Evolutionary conservation across 1,140 invertebrate genomes (phyloP), one percentile per base, ranked within the genome.

Genomic region (Neodiprion fabricii): DNA sequence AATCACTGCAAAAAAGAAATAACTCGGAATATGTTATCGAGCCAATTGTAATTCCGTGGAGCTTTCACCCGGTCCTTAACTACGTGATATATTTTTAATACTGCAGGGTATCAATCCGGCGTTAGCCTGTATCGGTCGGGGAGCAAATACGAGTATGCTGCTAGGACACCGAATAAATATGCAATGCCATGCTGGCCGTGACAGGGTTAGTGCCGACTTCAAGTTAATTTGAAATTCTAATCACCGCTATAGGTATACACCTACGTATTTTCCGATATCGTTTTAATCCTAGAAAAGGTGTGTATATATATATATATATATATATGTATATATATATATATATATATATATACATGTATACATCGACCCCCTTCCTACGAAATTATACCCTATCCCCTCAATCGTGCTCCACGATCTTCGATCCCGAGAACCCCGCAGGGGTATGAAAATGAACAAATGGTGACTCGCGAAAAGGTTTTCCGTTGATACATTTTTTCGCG

Each of bases 11-110:
- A 77, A 70, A 70, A 75, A 78, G 79, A 77, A 74, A 80, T 80
- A 72, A 71, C 72, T 50, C 53, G 70, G 78, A 75, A 78, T 77
- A 81, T 82, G 79, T 81, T 77, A 72, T 76, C 75, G 78, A 78
- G 53, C 53, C 78, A 81, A 83, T 81, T 81, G 78, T 81, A 71
- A 83, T 82, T 82, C 76, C 75, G 78, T 75, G 78, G 79, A 74
- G 70, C 72, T 72, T 61, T 53, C 11, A 5, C 12, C 66, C 47
- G 71, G 72, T 23, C 67, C 67, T 72, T 78, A 65, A 71, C 66
- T 70, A 66, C 76, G 77, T 82, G 77, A 83, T 83, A 83, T 78
- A 83, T 82, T 83, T 83, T 83, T 83, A 83, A 83, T 83, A 79
- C 75, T 74, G 71, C 76, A 50, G 77, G 76, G 73, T 77, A 82